Evolutionary conservation across 2,888 invertebrate species (phyloP).

Genomic region (Melolontha melolontha): DNA sequence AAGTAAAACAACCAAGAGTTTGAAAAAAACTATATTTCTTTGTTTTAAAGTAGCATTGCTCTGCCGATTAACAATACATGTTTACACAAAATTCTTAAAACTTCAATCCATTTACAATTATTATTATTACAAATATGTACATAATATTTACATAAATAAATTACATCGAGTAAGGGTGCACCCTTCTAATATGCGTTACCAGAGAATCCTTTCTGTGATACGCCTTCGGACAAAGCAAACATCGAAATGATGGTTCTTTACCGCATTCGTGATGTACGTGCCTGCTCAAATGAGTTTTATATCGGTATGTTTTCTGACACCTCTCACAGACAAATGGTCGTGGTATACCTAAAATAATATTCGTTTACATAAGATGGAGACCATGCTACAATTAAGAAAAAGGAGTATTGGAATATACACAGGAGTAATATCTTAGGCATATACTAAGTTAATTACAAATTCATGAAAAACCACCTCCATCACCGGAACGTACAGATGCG

Average conservation of each 20-base stretch:
- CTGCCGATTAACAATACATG: too few relatives aligned
- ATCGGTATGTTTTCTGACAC: constrained; percentile 35
- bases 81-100: background rate
- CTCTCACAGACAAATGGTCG: constrained; percentile 27
- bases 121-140: background rate
- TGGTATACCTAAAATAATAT: constrained; percentile 32
- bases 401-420: too few relatives aligned
- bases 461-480: too few relatives aligned
- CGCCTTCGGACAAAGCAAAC: constrained; percentile 67
- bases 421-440: too few relatives aligned
- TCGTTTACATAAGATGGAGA: constrained; percentile 1
- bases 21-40: too few relatives aligned
- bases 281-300: constrained; percentile 59
- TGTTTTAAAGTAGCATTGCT: too few relatives aligned
- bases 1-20: too few relatives aligned
- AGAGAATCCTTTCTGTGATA: constrained; percentile 59
- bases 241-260: constrained; percentile 73
- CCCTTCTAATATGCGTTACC: constrained; percentile 32
- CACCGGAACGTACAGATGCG: too few relatives aligned
- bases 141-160: background rate
- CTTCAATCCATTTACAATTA: background rate
- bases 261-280: constrained; percentile 80
- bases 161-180: constrained; percentile 15
- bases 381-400: background rate
- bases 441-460: too few relatives aligned